Percentiles rank a stretch among this genome's conserved stretches.
Conservation (phyloP, 2,797 vertebrate genomes). For the Manis crassicaudata region DNA sequence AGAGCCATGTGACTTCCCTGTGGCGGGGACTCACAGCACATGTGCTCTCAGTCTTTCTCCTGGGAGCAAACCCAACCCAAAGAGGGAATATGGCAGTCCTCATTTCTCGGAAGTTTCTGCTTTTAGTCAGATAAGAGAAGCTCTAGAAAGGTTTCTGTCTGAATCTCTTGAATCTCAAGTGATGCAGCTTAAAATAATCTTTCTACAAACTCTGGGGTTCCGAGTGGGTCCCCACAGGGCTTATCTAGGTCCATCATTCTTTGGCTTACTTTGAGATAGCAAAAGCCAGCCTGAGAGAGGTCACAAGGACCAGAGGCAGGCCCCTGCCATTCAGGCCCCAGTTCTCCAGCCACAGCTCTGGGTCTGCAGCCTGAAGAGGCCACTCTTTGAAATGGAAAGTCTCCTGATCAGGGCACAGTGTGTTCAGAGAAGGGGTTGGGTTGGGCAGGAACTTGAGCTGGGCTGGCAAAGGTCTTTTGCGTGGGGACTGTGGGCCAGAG, state of each 20-base stretch:
- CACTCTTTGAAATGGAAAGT: background rate
- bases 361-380: background rate
- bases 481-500: background rate
- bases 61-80: background rate
- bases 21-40: background rate
- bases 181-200: constrained; percentile 35
- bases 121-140: constrained; percentile 5
- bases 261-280: background rate
- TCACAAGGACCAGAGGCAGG: background rate
- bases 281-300: background rate
- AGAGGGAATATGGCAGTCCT: background rate
- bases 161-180: constrained; percentile 34
- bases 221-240: background rate
- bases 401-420: no score
- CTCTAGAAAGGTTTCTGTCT: background rate
- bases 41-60: background rate
- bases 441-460: background rate
- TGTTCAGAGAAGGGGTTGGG: background rate
- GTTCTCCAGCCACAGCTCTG: background rate
- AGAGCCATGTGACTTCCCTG: background rate
- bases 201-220: background rate
- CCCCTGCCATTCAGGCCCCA: background rate
- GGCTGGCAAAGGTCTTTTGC: background rate
- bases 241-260: background rate
- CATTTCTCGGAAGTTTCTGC: constrained; percentile 5